phyloP scores from a whole-genome alignment of 2,888 invertebrate species.

The Cosmorhoe ocellata region DNA sequence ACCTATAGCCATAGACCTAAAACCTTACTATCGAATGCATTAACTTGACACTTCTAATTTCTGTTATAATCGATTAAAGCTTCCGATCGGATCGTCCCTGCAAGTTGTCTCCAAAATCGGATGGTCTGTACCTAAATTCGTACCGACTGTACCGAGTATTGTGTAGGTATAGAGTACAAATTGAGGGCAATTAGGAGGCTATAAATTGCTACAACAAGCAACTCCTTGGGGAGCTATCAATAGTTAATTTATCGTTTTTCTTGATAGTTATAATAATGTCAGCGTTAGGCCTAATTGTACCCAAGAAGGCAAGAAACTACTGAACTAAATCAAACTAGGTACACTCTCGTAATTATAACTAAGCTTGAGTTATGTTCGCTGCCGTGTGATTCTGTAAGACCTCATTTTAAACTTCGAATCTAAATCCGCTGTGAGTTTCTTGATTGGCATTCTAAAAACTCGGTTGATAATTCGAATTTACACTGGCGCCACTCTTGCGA shows the following conservation, averaged over 20 bases:
- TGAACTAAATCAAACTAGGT: constrained; percentile 8
- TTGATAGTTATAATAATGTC: constrained; percentile 37
- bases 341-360: background rate
- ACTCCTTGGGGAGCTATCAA: constrained; percentile 68
- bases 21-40: too few species aligned
- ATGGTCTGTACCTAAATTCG: constrained; percentile 8
- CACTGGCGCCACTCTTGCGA: too few species aligned
- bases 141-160: constrained; percentile 4
- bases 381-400: too few species aligned
- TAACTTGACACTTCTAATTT: too few species aligned
- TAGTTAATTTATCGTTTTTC: constrained; percentile 66
- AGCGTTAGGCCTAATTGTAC: constrained; percentile 15
- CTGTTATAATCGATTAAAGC: background rate
- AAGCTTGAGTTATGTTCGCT: background rate
- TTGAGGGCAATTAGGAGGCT: constrained; percentile 68
- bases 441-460: too few species aligned
- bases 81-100: background rate
- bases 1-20: too few species aligned
- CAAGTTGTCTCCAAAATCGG: constrained; percentile 2
- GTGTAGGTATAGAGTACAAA: constrained; percentile 44
- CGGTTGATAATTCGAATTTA: too few species aligned
- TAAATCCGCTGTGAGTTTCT: too few species aligned
- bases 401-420: too few species aligned
- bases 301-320: constrained; percentile 7
- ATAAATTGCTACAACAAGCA: constrained; percentile 60